These are phyloP conservation scores for Magallana angulata DNA, from an alignment of 1,140 invertebrate genomes.

Conservation along the genomic window DNA sequence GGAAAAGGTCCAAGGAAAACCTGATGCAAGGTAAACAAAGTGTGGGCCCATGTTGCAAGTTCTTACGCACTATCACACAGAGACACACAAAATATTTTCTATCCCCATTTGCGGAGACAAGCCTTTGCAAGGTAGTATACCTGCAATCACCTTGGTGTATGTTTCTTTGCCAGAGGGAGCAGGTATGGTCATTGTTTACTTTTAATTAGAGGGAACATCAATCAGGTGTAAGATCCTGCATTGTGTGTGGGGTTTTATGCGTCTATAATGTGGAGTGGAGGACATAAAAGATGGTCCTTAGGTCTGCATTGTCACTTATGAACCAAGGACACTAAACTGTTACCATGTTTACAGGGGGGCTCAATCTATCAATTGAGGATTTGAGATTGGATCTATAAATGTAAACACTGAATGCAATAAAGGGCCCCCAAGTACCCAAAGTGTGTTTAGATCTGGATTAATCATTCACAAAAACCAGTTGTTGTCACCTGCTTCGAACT, in stretches of 20 bases:
- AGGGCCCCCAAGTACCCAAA: background rate
- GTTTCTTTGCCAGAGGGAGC: constrained; percentile 32
- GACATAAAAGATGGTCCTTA: constrained; percentile 31
- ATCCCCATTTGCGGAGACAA: background rate
- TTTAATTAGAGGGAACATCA: constrained; percentile 33
- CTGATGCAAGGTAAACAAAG: constrained; percentile 10
- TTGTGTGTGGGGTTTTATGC: constrained; percentile 33
- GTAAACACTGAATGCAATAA: constrained; percentile 24
- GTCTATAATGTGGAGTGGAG: background rate
- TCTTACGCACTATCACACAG: background rate
- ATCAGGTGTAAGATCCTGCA: constrained; percentile 25
- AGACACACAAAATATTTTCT: background rate
- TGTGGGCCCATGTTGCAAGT: constrained; percentile 4
- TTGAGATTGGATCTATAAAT: constrained; percentile 10
- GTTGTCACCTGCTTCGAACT: background rate
- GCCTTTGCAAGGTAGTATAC: background rate
- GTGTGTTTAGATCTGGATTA: background rate
- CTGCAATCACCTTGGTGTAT: background rate
- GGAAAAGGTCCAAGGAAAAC: background rate
- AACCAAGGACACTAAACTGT: constrained; percentile 10
- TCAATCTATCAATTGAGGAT: constrained; percentile 24
- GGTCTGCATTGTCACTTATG: constrained; percentile 23
- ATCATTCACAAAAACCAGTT: background rate
- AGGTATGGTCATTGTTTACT: constrained; percentile 34
- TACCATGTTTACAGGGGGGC: constrained; percentile 19